Evolutionary conservation across 2,797 vertebrate genomes (phyloP), one percentile per base, ranked within the genome.

Genomic region (Peromyscus eremicus): DNA sequence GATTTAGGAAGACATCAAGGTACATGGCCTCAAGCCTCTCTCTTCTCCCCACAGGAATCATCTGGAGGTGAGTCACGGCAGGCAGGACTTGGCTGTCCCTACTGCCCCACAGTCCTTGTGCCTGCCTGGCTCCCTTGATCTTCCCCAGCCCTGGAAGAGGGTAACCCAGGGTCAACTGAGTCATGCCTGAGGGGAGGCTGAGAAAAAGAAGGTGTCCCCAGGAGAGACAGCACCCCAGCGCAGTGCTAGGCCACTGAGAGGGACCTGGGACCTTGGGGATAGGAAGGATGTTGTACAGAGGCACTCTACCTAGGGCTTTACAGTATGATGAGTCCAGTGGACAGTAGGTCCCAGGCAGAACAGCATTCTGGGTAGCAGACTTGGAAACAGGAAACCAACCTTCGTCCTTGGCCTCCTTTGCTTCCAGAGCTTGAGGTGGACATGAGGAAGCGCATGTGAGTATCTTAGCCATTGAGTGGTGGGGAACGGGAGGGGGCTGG

Each of bases 401-500:
- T 64, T 40, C 19, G 87, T 71, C 23, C 9, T 27, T 71, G 57
- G 19, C 70, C 46, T 92, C 6, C 87, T 95, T 68, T 21, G n/a
- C 52, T 96, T 96, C 76, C 94, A 99, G 99, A 98, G 94, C 96
- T 96, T 11, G 94, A 96, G 32, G 27, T 84, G 32, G 98, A 91
- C 34, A 0, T 98, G 96, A 98, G 99, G 95, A 99, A 98, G 80
- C 88, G 99, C 62, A 98, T 73, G 99, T 99, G 97, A 99, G 99
- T 98, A 0, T 49, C 32, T 73, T 21, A 37, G 92, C 57, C 57
- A 4, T 34, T 1, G 29, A 25, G 27, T 16, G 34, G 1, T n/a
- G 25, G 19, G 4, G 46, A 0, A 13, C 13, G 21, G 64, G 13
- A 19, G 37, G 17, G 34, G 2, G 37, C 23, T 43, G 27, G 77